These are phyloP conservation scores for Rhea americana DNA, from an alignment of 2,113 vertebrate genomes.

Conservation along the genomic window DNA sequence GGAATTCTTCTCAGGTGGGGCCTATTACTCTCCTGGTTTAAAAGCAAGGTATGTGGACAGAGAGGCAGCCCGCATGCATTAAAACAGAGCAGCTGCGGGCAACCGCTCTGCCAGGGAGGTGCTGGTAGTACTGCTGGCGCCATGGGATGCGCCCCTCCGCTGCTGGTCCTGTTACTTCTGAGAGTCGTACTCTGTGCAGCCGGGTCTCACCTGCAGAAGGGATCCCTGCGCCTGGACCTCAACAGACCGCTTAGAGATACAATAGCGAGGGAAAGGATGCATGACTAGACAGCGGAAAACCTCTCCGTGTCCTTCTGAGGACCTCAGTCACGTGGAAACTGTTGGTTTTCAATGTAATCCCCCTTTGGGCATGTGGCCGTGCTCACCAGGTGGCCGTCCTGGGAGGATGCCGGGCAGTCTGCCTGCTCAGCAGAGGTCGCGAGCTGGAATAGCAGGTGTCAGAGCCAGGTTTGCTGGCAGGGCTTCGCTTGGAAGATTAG, in stretches of 20 bases:
- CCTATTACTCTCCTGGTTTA: background rate
- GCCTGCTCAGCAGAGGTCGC: background rate
- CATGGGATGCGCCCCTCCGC: rapidly evolving
- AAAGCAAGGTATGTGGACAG: background rate
- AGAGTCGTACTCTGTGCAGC: background rate
- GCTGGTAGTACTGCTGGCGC: background rate
- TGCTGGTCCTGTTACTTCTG: background rate
- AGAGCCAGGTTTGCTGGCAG: background rate
- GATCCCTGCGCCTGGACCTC: background rate
- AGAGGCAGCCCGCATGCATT: background rate
- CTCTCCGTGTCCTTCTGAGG: background rate
- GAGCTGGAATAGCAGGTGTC: background rate
- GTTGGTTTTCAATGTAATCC: background rate
- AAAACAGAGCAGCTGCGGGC: background rate
- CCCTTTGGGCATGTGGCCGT: rapidly evolving
- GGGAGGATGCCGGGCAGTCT: rapidly evolving
- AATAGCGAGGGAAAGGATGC: background rate
- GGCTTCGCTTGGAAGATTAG: conserved; percentile 1
- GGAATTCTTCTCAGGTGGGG: background rate
- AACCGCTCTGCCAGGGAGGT: background rate
- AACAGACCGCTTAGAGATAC: background rate
- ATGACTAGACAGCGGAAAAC: background rate
- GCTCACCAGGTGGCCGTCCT: rapidly evolving
- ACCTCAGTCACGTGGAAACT: rapidly evolving
- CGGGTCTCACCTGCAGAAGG: background rate